phyloP scores from a whole-genome alignment of 2,888 invertebrate species.

The Diadegma fenestrale region DNA sequence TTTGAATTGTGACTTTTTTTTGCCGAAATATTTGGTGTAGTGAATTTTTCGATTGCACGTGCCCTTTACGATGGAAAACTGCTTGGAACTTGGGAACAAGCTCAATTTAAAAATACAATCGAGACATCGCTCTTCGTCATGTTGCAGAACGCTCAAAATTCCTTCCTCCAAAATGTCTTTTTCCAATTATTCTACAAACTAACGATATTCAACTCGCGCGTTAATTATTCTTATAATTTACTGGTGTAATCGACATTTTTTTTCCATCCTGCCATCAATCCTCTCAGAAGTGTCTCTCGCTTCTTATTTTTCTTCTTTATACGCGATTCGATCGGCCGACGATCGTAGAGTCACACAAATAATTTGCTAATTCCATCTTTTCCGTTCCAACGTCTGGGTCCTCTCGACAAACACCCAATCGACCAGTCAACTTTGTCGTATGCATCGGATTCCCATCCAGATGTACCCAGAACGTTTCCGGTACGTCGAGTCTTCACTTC shows the following conservation, averaged over 20 bases:
- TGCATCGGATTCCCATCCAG: neutral
- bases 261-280: constrained; percentile 10
- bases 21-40: neutral
- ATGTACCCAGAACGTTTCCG: neutral
- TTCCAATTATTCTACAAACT: constrained; percentile 17
- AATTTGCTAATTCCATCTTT: constrained; percentile 32
- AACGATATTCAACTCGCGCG: constrained; percentile 7
- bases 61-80: neutral
- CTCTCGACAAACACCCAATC: neutral
- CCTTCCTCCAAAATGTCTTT: neutral
- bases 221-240: constrained; percentile 21
- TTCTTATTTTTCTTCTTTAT: neutral
- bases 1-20: neutral
- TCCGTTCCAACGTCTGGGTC: neutral
- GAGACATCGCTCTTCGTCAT: neutral
- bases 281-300: neutral
- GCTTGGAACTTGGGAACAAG: neutral
- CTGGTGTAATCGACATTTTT: neutral
- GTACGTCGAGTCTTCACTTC: constrained; percentile 10
- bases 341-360: constrained; percentile 17
- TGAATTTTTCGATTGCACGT: constrained; percentile 6
- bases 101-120: neutral
- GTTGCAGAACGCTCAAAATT: neutral
- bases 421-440: constrained; percentile 3
- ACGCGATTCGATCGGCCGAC: neutral